phyloP scores from a whole-genome alignment of 2,113 vertebrate species.

The Solenodon paradoxus region DNA sequence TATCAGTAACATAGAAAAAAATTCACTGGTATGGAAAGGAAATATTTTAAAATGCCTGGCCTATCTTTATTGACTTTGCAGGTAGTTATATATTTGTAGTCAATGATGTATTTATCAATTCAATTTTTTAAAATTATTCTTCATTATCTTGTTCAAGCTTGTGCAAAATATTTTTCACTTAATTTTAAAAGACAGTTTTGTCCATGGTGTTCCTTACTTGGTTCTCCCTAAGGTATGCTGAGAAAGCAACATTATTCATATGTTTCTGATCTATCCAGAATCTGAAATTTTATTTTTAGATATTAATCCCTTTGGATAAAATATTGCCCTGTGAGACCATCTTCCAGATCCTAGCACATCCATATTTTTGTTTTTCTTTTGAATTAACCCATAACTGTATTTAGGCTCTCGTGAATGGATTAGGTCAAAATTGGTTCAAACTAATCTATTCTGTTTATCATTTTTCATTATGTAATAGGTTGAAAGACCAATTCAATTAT shows the following conservation, averaged over 20 bases:
- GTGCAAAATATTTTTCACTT: not conserved
- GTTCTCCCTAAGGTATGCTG: not conserved
- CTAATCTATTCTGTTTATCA: not conserved
- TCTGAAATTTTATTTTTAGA: not conserved
- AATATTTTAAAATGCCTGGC: constrained; percentile 46
- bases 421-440: not conserved
- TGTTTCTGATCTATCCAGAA: not conserved
- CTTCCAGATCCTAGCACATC: not conserved
- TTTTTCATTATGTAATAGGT: not conserved
- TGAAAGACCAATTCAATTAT: not conserved
- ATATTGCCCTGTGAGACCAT: not conserved
- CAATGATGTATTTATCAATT: not conserved
- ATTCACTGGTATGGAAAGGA: constrained; percentile 52
- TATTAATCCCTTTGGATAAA: not conserved
- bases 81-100: not conserved
- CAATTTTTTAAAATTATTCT: not conserved
- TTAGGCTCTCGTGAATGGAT: not conserved
- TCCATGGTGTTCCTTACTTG: not conserved
- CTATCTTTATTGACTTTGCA: constrained; percentile 57
- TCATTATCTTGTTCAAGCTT: not conserved
- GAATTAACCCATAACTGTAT: not conserved
- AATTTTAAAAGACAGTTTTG: not conserved
- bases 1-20: constrained; percentile 53
- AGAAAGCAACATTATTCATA: not conserved
- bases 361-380: not conserved